Percentiles rank a stretch among this genome's conserved stretches.
These are phyloP conservation scores for Hemiscyllium ocellatum DNA, from an alignment of 2,113 vertebrate genomes.

Conservation along the genomic window DNA sequence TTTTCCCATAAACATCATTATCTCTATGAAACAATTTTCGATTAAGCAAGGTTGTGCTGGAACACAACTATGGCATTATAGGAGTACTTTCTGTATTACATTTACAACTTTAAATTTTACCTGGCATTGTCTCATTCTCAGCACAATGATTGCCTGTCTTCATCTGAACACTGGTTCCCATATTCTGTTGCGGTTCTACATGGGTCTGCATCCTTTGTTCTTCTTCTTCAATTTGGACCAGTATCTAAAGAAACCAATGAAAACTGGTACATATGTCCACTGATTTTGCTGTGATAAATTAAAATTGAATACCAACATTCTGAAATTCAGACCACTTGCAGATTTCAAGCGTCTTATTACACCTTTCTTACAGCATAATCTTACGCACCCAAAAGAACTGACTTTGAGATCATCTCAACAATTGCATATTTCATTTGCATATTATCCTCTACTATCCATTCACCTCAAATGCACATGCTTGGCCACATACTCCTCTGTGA, in stretches of 20 bases:
- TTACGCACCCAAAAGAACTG: background rate
- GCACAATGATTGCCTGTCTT: background rate
- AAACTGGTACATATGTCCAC: background rate
- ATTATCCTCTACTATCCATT: background rate
- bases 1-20: too few relatives aligned
- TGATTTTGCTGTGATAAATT: background rate
- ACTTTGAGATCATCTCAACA: background rate
- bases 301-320: background rate
- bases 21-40: too few relatives aligned
- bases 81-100: background rate
- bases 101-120: background rate
- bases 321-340: background rate
- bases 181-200: background rate
- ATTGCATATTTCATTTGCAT: background rate
- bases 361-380: slow-evolving; percentile 4
- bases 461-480: background rate
- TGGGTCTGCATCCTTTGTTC: slow-evolving; percentile 38
- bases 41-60: too few relatives aligned
- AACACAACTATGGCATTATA: too few relatives aligned
- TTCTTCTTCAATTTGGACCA: slow-evolving; percentile 53
- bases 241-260: slow-evolving; percentile 47
- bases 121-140: background rate
- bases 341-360: background rate
- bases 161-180: background rate
- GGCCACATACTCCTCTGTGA: background rate